phyloP scores from a whole-genome alignment of 2,797 vertebrate species.

The Urocyon cinereoargenteus region DNA sequence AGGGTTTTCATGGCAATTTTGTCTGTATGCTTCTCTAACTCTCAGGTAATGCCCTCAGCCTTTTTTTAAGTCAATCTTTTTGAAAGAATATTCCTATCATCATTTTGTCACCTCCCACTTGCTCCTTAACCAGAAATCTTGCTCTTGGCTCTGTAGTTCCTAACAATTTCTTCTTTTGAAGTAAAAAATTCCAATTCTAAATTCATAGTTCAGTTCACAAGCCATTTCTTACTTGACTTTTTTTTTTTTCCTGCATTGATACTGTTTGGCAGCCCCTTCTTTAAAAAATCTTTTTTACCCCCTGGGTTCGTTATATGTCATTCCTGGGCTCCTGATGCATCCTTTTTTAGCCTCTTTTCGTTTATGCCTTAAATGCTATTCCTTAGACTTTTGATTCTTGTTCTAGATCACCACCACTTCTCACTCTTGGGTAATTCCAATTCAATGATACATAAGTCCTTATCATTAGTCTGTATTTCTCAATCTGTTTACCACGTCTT shows the following conservation, averaged over 20 bases:
- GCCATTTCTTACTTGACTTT: conserved; percentile 19
- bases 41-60: not conserved
- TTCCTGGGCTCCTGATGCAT: not conserved
- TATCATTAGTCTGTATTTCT: conserved; percentile 20
- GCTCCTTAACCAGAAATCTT: conserved; percentile 45
- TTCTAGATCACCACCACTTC: not conserved
- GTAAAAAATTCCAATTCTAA: conserved; percentile 44
- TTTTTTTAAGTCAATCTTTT: not conserved
- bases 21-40: not conserved
- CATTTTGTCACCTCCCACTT: not conserved
- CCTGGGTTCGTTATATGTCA: not conserved
- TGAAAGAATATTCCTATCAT: not conserved
- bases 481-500: not conserved
- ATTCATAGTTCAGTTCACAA: conserved; percentile 26
- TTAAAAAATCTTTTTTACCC: not conserved
- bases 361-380: not conserved
- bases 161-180: not conserved
- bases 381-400: not conserved
- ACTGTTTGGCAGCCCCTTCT: not conserved
- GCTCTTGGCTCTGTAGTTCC: not conserved
- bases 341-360: not conserved
- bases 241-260: not conserved
- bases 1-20: not conserved
- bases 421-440: not conserved
- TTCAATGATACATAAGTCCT: not conserved